Conservation (phyloP, 2,797 vertebrate genomes). For the Luscinia luscinia region DNA sequence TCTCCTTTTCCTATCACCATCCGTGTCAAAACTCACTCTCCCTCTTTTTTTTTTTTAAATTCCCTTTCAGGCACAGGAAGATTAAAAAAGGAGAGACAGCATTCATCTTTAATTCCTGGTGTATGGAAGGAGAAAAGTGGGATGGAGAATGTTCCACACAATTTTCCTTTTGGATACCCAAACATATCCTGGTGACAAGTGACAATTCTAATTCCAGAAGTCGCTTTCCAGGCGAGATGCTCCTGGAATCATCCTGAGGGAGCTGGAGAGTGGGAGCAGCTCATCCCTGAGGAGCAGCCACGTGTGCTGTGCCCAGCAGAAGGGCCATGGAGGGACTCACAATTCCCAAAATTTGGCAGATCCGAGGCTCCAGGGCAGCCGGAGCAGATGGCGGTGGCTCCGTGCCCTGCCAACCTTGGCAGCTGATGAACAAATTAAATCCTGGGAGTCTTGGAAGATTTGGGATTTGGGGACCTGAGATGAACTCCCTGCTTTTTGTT, state of each 20-base stretch:
- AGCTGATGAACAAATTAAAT: background rate
- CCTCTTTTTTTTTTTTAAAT: too few relatives aligned
- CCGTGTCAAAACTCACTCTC: accelerated
- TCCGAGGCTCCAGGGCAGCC: background rate
- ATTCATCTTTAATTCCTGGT: background rate
- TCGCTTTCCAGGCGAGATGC: background rate
- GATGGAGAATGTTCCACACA: background rate
- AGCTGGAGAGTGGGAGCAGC: background rate
- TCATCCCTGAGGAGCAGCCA: background rate
- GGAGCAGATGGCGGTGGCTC: background rate
- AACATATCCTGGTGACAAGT: background rate
- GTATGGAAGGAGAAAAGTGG: background rate
- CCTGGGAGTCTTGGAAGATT: background rate
- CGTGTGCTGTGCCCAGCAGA: background rate
- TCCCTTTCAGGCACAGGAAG: too few relatives aligned
- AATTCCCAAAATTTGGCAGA: background rate
- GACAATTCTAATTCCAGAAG: background rate
- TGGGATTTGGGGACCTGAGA: background rate
- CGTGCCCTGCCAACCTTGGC: background rate
- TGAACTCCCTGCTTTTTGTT: background rate
- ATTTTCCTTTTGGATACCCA: background rate
- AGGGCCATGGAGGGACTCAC: background rate
- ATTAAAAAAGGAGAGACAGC: background rate
- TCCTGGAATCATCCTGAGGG: background rate
- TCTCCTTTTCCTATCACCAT: accelerated